These are phyloP conservation scores for Umimayanthus chanpuru DNA, from an alignment of 92 coral and sea anemone genomes.

Conservation along the genomic window DNA sequence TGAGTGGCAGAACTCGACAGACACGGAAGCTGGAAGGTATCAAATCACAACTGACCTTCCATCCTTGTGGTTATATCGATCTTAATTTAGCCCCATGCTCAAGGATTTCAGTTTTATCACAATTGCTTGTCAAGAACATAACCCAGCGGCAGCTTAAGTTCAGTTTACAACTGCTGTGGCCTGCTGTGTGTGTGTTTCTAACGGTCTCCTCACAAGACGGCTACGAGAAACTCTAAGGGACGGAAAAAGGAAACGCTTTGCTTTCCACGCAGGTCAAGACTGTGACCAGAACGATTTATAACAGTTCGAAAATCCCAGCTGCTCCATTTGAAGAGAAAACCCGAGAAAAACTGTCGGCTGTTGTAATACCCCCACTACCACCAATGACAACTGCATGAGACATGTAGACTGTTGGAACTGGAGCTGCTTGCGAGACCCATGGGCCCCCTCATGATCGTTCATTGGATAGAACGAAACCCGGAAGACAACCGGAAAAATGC, in stretches of 20 bases:
- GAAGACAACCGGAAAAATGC: neutral
- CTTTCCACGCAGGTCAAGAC: neutral
- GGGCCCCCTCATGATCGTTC: too few species aligned
- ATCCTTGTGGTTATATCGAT: neutral
- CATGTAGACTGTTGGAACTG: neutral
- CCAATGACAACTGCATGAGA: neutral
- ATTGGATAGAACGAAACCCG: neutral
- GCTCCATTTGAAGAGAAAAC: too few species aligned
- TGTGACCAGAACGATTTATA: too few species aligned
- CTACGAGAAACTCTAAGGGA: neutral
- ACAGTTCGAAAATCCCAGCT: neutral
- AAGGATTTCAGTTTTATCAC: neutral
- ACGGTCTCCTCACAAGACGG: neutral
- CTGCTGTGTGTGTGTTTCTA: neutral
- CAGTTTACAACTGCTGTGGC: neutral
- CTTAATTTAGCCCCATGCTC: neutral
- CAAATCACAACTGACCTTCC: neutral
- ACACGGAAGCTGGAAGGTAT: neutral
- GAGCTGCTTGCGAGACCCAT: neutral
- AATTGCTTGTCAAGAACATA: neutral
- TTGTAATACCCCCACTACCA: neutral
- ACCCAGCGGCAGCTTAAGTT: neutral
- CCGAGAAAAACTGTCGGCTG: neutral
- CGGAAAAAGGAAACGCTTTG: neutral
- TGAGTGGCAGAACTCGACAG: neutral